These are phyloP conservation scores for Ferrisia virgata DNA, from an alignment of 2,888 invertebrate genomes.

Conservation along the genomic window DNA sequence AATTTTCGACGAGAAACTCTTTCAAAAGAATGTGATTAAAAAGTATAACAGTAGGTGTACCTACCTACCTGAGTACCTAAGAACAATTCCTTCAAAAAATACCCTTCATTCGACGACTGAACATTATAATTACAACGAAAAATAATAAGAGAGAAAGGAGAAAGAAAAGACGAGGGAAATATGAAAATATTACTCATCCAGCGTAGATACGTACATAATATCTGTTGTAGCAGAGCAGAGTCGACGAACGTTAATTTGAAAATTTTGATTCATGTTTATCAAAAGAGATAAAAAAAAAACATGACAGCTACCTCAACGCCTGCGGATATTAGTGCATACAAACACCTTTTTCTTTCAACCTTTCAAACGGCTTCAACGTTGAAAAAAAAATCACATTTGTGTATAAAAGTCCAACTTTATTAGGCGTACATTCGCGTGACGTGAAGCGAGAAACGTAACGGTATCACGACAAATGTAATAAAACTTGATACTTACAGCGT, in stretches of 20 bases:
- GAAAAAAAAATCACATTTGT: background rate
- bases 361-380: background rate
- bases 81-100: background rate
- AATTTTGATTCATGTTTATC: conserved; percentile 14
- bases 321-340: background rate
- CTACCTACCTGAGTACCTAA: background rate
- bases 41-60: background rate
- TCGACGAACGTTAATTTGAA: conserved; percentile 6
- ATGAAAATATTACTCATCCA: background rate
- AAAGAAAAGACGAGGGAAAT: background rate
- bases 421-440: background rate
- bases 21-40: conserved; percentile 7
- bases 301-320: background rate
- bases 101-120: background rate
- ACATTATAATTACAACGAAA: conserved; percentile 19
- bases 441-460: conserved; percentile 17
- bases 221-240: background rate
- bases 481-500: background rate
- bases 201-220: background rate
- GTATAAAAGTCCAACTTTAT: conserved; percentile 18
- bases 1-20: background rate
- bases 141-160: background rate
- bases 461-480: conserved; percentile 18
- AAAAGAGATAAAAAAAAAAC: conserved; percentile 9
- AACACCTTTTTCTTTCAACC: background rate